Evolutionary conservation across 2,888 invertebrate species (phyloP).

Genomic region (Lamellibrachia columna): DNA sequence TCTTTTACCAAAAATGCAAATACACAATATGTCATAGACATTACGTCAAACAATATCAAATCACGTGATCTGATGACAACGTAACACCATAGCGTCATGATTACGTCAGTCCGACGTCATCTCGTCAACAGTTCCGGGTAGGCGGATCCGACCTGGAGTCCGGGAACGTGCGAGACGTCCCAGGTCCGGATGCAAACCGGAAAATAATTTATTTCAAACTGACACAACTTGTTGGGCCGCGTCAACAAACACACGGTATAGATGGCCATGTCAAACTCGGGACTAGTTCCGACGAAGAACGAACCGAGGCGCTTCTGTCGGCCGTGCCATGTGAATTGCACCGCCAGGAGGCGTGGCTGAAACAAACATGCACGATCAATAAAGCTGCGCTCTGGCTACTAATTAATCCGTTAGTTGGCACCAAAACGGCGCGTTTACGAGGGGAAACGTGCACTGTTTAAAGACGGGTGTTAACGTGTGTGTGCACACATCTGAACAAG

Average conservation of each 20-base stretch:
- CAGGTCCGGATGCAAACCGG: not conserved
- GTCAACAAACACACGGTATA: conserved; percentile 87
- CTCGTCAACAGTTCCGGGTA: not conserved
- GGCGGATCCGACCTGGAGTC: not conserved
- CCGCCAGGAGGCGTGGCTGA: not conserved
- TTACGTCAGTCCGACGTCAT: not conserved
- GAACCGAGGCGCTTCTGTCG: conserved; percentile 33
- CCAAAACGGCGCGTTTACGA: too few relatives aligned
- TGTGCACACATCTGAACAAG: not conserved
- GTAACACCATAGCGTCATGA: not conserved
- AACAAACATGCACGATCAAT: not conserved
- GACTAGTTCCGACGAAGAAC: conserved; percentile 70
- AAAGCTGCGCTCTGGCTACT: not conserved
- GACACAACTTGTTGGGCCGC: conserved; percentile 72
- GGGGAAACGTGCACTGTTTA: too few relatives aligned
- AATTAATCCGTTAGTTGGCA: too few relatives aligned
- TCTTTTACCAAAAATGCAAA: not conserved
- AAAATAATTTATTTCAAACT: conserved; percentile 5
- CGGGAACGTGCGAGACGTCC: not conserved
- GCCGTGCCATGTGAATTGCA: conserved; percentile 32
- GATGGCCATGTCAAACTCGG: conserved; percentile 89
- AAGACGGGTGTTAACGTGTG: not conserved
- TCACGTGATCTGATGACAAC: not conserved
- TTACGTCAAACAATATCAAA: not conserved
- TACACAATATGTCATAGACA: not conserved